Base-by-base conservation (phyloP, 2,113 vertebrate genomes). In the Brevimyrus niger region DNA sequence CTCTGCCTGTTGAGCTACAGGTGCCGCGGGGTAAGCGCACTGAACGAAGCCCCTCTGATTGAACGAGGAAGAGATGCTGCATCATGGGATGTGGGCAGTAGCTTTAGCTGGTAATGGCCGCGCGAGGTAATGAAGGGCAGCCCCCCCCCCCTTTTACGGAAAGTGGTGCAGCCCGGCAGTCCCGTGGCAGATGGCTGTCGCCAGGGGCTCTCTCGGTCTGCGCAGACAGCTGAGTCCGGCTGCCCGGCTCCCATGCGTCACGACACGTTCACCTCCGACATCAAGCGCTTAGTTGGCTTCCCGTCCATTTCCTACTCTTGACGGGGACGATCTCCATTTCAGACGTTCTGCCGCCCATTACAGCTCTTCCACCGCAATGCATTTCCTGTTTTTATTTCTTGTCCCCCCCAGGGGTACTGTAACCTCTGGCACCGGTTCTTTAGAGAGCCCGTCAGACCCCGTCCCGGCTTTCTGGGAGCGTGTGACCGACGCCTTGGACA, bases 21-120 rank as follows among this genome's bases (percentile, higher is more conserved):
- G 61, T 13, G 9, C n/a, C 2, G 1, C 31, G n/a, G 9, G 0
- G 1, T 27, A 4, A 2, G n/a, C 58, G 11, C 1, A 0, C n/a
- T 3, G 9, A 65, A 65, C 2, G 23, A 86, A 48, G 9, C 11
- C n/a, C 46, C 9, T 27, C 23, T 10, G 31, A 27, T 10, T 4
- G 61, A 69, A 69, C 3, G 58, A 35, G 44, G 27, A 19, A 17
- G 13, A 53, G 31, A 27, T 7, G 85, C 13, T 53, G 15, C 47
- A 21, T 87, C 31, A 42, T 53, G n/a, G 85, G 48, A 55, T 19
- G 50, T 35, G 31, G 85, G 50, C 19, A 19, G 7, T 17, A 31
- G 31, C 17, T 87, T 27, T 17, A 3, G 44, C 21, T 55, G 44
- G 17, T 87, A 53, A 53, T 53, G 31, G 85, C 46, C n/a, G 53